Evolutionary conservation across 2,113 vertebrate genomes (phyloP), one percentile per base, ranked within the genome.

Genomic region (Odontophorus gujanensis): DNA sequence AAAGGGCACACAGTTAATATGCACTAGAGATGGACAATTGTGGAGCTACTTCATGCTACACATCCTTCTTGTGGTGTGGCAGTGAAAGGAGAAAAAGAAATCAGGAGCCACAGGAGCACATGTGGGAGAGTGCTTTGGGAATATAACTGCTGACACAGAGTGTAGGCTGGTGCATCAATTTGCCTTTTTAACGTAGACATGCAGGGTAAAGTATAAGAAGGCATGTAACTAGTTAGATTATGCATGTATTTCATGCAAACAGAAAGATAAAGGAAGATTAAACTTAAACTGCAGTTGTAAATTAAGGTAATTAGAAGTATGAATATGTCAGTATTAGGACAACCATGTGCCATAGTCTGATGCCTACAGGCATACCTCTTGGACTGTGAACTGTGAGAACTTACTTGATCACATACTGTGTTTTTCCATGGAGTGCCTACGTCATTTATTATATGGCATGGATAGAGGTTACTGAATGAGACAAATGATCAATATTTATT

Each of bases 21-120:
- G 53, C 0, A 0, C 53, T 15, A 32, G n/a, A 40, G 62, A 30
- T 90, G 65, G 79, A 59, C 50, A 25, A 20, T 88, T 48, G 61
- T 51, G 66, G 34, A n/a, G 11, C 36, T 86, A 6, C 4, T 53
- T 73, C 74, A 30, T 0, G 1, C 40, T 38, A 59, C 30, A 24
- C 18, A 78, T 36, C 30, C 38, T 43, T 28, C 40, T 48, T 7
- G 21, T 40, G 7, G 8, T 67, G 13, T 51, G 58, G 9, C 55
- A 68, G 42, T 45, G 73, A 80, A 85, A 86, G 15, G 59, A 9
- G 50, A 85, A 59, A 63, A 79, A 11, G 47, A 32, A 11, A 17
- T 74, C 26, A 11, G 40, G 69, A 66, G 13, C 55, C 75, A 42
- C 38, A n/a, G 24, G 28, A 61, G 7, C 2, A 1, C 0, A 0